Conservation (phyloP, 2,113 vertebrate species). For the Mesembrinibis cayennensis region DNA sequence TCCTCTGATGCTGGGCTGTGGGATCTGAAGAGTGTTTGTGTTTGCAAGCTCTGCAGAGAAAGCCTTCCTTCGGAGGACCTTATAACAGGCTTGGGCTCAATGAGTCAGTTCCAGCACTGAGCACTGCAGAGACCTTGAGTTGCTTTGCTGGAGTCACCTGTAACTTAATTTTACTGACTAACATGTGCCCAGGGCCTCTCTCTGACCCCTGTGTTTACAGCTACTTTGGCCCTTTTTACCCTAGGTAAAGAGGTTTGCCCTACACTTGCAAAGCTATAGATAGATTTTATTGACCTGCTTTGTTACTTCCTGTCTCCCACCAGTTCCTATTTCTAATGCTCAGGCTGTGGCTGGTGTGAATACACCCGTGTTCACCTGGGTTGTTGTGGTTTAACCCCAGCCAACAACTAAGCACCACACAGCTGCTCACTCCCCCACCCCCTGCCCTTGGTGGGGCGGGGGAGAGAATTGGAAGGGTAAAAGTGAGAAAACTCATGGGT, state of each 20-base stretch:
- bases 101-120: neutral
- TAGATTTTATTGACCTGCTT: neutral
- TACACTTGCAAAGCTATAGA: neutral
- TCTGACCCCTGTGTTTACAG: neutral
- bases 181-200: no score
- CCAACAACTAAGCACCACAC: neutral
- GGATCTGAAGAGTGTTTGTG: neutral
- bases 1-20: neutral
- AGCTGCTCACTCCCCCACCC: neutral
- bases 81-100: rapidly evolving
- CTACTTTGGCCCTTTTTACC: neutral
- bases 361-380: neutral
- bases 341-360: neutral
- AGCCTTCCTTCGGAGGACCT: neutral
- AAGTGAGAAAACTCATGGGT: no score
- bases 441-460: no score
- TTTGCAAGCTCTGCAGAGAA: neutral
- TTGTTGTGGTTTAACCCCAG: neutral
- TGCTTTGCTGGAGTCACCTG: neutral
- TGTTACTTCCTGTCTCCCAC: neutral
- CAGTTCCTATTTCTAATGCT: neutral
- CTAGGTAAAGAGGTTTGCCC: rapidly evolving
- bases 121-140: neutral
- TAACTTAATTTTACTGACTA: neutral
- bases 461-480: no score